phyloP scores from a whole-genome alignment of 2,888 invertebrate genomes.

The Drosophila buzzatii region DNA sequence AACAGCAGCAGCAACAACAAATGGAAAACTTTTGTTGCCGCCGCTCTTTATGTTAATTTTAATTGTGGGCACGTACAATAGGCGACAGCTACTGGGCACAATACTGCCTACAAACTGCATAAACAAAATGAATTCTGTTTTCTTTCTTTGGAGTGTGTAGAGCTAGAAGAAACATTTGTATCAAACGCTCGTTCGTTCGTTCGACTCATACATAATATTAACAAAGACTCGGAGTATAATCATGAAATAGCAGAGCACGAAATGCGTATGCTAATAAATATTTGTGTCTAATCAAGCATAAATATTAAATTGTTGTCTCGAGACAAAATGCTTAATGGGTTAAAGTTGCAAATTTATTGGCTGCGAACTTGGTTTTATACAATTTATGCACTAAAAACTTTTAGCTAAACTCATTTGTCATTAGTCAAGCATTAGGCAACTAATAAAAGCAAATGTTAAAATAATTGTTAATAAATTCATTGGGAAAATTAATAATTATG shows the following conservation, averaged over 20 bases:
- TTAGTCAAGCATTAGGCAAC: too few species aligned
- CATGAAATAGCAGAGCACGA: constrained; percentile 23
- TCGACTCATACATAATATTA: neutral
- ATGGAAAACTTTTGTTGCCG: constrained; percentile 42
- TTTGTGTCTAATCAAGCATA: constrained; percentile 25
- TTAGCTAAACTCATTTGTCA: constrained; percentile 8
- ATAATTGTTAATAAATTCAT: neutral
- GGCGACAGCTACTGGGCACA: constrained; percentile 52
- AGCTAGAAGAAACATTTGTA: constrained; percentile 44
- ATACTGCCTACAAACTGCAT: constrained; percentile 68
- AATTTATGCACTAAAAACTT: constrained; percentile 8
- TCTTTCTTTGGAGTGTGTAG: constrained; percentile 6
- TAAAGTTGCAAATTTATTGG: constrained; percentile 5
- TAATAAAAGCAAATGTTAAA: neutral
- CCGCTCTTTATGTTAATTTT: constrained; percentile 66
- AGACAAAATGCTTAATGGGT: constrained; percentile 10
- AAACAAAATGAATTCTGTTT: constrained; percentile 69
- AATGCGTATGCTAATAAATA: constrained; percentile 30
- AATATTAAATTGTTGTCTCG: constrained; percentile 19
- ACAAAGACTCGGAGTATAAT: constrained; percentile 19
- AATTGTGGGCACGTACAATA: constrained; percentile 75
- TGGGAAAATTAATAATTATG: neutral
- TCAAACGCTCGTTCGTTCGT: constrained; percentile 21
- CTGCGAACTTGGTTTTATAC: neutral
- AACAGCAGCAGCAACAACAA: constrained; percentile 24